A percentile compares a stretch with the other conserved stretches of the same genome.
These are phyloP conservation scores for Manis javanica DNA, from an alignment of 2,797 vertebrate genomes.

Conservation along the genomic window DNA sequence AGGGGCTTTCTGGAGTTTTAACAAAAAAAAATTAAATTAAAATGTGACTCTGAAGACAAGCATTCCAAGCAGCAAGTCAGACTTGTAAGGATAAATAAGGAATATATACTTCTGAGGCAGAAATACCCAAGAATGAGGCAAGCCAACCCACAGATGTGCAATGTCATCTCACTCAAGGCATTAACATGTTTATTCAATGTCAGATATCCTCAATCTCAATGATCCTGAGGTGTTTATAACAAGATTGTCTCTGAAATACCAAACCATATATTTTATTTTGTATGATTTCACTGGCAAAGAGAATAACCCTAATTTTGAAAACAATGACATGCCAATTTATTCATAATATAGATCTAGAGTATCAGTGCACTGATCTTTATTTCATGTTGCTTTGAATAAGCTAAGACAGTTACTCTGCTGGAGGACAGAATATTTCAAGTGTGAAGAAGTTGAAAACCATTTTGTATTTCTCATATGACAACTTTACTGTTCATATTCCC, in stretches of 20 bases:
- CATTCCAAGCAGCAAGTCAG: slow-evolving; percentile 9
- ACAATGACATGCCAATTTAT: slow-evolving; percentile 51
- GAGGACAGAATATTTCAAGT: slow-evolving; percentile 41
- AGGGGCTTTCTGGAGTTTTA: background rate
- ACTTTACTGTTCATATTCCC: background rate
- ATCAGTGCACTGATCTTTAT: slow-evolving; percentile 23
- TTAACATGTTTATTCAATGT: slow-evolving; percentile 55
- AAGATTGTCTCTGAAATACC: slow-evolving; percentile 59
- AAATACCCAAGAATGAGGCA: background rate
- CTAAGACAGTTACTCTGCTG: slow-evolving; percentile 20
- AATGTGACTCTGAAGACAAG: background rate
- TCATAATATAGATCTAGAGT: slow-evolving; percentile 36
- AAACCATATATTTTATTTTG: slow-evolving; percentile 41
- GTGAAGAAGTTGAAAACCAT: slow-evolving; percentile 43
- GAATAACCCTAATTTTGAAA: slow-evolving; percentile 43
- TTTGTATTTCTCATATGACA: background rate
- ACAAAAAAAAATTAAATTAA: background rate
- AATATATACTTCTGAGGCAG: background rate
- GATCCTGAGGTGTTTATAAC: slow-evolving; percentile 2
- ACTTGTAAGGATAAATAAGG: background rate
- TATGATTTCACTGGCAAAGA: slow-evolving; percentile 48
- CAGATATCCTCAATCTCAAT: slow-evolving; percentile 32
- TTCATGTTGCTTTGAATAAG: slow-evolving; percentile 65
- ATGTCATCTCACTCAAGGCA: background rate
- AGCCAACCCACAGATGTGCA: background rate